Evolutionary conservation across 2,113 vertebrate species (phyloP).

Genomic region (human (Homo sapiens)): GRCh38 chr1:109431501-109432000

Average conservation of each 20-base stretch:
- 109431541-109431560: slow-evolving; percentile 7
- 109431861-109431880: neutral
- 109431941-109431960: neutral
- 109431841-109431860: neutral
- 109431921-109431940: neutral
- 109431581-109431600: neutral
- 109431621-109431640: neutral
- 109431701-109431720: neutral
- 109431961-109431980: neutral
- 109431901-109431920: neutral
- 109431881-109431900: neutral
- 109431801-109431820: neutral
- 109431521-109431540: neutral
- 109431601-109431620: slow-evolving; percentile 19
- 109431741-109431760: neutral
- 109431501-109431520: slow-evolving; percentile 6
- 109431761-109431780: neutral
- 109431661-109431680: neutral
- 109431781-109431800: neutral
- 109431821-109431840: neutral
- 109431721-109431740: neutral
- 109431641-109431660: neutral
- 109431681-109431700: neutral
- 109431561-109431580: slow-evolving; percentile 25
- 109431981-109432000: neutral